Percentiles rank a stretch among this genome's conserved stretches.
These are phyloP conservation scores for Scopus umbretta DNA, from an alignment of 2,113 vertebrate species.

Conservation along the genomic window DNA sequence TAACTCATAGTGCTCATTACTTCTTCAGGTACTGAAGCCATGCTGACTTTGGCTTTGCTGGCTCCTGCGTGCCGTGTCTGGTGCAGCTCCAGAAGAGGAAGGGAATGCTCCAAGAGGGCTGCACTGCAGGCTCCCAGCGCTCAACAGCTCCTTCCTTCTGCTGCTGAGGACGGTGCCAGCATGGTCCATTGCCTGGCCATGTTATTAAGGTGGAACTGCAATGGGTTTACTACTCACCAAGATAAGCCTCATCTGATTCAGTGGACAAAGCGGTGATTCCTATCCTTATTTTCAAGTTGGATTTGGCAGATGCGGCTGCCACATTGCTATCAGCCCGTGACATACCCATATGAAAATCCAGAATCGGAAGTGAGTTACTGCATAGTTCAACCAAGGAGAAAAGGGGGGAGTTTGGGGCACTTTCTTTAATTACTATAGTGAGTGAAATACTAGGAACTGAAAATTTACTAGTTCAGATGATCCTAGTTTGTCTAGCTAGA, in stretches of 20 bases:
- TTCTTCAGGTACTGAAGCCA: background rate
- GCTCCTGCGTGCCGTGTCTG: background rate
- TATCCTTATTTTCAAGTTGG: background rate
- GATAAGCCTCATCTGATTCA: background rate
- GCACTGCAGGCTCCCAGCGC: background rate
- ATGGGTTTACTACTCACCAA: background rate
- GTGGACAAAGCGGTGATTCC: background rate
- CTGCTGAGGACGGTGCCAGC: accelerated
- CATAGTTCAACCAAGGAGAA: background rate
- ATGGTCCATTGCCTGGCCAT: background rate
- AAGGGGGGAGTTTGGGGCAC: background rate
- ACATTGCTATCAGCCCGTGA: background rate
- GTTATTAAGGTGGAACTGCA: background rate
- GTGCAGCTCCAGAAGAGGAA: background rate
- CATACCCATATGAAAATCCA: background rate
- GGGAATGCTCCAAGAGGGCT: background rate
- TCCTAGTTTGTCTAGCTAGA: background rate
- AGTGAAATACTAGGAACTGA: background rate
- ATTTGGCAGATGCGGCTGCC: background rate
- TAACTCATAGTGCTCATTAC: background rate
- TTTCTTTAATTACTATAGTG: background rate
- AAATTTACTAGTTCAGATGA: background rate
- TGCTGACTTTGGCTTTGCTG: background rate
- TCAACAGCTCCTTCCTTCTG: background rate
- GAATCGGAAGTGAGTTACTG: background rate